phyloP scores from a whole-genome alignment of 2,888 invertebrate genomes.

The Ichneumon xanthorius region DNA sequence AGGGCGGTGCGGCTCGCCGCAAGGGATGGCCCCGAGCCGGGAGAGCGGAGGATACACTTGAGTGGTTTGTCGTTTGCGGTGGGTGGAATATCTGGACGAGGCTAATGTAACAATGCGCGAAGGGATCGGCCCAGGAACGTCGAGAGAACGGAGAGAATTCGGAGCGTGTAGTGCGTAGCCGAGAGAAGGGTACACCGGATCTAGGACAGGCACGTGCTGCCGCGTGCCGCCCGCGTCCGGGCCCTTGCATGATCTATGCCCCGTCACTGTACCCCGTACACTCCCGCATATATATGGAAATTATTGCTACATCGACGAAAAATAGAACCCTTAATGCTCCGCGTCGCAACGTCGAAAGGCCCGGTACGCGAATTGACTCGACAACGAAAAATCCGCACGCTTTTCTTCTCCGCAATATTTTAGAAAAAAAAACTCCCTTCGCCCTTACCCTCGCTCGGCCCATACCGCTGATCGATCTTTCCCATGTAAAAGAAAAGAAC shows the following conservation, averaged over 20 bases:
- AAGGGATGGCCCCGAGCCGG: constrained; percentile 28
- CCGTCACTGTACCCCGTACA: constrained; percentile 72
- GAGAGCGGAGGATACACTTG: constrained; percentile 76
- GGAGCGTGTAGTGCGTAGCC: constrained; percentile 13
- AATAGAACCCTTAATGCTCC: constrained; percentile 72
- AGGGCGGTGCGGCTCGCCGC: constrained; percentile 30
- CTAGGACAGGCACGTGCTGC: constrained; percentile 79
- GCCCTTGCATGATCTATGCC: constrained; percentile 81
- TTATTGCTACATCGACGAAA: constrained; percentile 76
- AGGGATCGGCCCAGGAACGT: constrained; percentile 63
- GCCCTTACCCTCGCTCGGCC: not conserved
- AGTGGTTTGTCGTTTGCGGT: constrained; percentile 82
- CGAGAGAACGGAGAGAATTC: constrained; percentile 59
- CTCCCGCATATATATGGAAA: constrained; percentile 73
- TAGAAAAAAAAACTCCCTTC: constrained; percentile 22
- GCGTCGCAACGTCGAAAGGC: constrained; percentile 64
- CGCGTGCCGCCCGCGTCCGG: constrained; percentile 78
- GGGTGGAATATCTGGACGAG: constrained; percentile 76
- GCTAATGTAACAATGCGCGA: constrained; percentile 66
- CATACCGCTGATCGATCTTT: constrained; percentile 1
- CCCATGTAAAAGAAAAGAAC: not conserved
- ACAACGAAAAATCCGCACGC: constrained; percentile 42
- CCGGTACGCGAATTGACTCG: constrained; percentile 43
- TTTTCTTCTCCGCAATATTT: constrained; percentile 54
- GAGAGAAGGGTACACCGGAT: constrained; percentile 71